Percentiles rank a stretch among this genome's conserved stretches.
These are phyloP conservation scores for Chlamydotis undulata DNA, from an alignment of 2,113 vertebrate genomes.

Conservation along the genomic window DNA sequence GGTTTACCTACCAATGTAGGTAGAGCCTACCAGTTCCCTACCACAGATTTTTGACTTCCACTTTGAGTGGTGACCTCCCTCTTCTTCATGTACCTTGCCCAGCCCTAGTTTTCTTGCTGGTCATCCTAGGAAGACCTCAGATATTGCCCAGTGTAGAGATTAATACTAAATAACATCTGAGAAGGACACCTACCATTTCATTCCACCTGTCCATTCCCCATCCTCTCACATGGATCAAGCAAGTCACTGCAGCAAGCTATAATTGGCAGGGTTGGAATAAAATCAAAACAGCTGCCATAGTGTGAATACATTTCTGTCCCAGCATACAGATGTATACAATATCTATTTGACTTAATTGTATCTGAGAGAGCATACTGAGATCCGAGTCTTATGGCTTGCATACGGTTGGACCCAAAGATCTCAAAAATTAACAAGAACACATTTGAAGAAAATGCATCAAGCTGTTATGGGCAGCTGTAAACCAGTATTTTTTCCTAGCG, in stretches of 20 bases:
- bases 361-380: not conserved
- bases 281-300: not conserved
- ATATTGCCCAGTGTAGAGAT: not conserved
- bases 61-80: not conserved
- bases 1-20: not conserved
- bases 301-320: not conserved
- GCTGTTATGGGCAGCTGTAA: not conserved
- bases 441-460: not conserved
- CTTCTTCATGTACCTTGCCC: not conserved
- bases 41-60: not conserved
- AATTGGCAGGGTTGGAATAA: not conserved
- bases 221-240: not conserved
- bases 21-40: not conserved
- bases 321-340: not conserved
- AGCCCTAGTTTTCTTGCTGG: not conserved
- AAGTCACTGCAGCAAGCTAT: not conserved
- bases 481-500: not conserved
- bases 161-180: not conserved
- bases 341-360: not conserved
- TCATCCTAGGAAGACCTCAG: not conserved
- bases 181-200: not conserved
- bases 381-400: not conserved
- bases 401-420: not conserved
- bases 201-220: not conserved
- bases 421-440: not conserved